A percentile compares a stretch with the other conserved stretches of the same genome.
Evolutionary conservation across 2,888 invertebrate genomes (phyloP).

Genomic region (Empis livida): DNA sequence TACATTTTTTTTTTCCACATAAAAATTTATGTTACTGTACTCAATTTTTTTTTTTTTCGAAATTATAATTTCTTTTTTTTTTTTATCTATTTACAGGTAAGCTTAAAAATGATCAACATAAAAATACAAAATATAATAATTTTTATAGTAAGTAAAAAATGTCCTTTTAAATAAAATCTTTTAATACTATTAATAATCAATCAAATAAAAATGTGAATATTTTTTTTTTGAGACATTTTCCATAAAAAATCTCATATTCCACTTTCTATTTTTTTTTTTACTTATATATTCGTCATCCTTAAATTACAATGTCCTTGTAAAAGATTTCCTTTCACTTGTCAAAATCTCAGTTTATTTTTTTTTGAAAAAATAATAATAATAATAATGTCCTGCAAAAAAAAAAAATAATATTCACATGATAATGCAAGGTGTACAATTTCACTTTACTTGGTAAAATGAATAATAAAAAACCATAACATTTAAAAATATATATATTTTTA

Average conservation of each 20-base stretch:
- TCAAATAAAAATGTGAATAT: not conserved
- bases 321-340: conserved; percentile 2
- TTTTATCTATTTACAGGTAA: too few relatives aligned
- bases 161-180: too few relatives aligned
- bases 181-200: not conserved
- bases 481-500: not conserved
- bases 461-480: not conserved
- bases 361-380: too few relatives aligned
- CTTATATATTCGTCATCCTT: too few relatives aligned
- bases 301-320: not conserved
- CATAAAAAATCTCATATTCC: not conserved
- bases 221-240: too few relatives aligned
- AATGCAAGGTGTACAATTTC: conserved; percentile 3
- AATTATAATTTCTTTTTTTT: too few relatives aligned
- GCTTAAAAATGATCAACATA: too few relatives aligned
- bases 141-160: too few relatives aligned
- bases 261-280: not conserved
- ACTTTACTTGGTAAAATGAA: not conserved
- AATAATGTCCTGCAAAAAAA: not conserved
- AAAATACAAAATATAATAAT: too few relatives aligned
- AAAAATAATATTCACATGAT: not conserved
- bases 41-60: too few relatives aligned
- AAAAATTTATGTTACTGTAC: too few relatives aligned
- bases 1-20: too few relatives aligned
- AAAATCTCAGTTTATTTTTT: not conserved